These are phyloP conservation scores for Thamnophis sirtalis DNA, from an alignment of 2,113 vertebrate genomes.

Conservation along the genomic window DNA sequence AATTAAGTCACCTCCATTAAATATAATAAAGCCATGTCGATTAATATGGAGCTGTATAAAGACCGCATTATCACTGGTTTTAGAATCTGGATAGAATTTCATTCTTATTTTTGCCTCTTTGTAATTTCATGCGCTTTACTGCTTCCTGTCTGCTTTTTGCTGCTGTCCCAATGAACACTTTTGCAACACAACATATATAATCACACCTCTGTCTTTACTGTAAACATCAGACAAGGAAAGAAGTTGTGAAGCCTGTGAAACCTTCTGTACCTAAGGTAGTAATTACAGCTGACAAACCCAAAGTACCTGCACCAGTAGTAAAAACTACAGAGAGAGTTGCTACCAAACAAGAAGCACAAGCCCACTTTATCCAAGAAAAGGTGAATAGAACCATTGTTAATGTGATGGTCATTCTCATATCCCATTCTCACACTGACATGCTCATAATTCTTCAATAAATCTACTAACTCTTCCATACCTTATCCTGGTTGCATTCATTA, in stretches of 20 bases:
- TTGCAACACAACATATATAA: constrained; percentile 38
- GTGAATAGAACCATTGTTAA: constrained; percentile 60
- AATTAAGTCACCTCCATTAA: neutral
- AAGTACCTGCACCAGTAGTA: constrained; percentile 30
- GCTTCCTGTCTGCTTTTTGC: constrained; percentile 13
- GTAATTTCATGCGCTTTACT: constrained; percentile 20
- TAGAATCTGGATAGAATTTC: neutral
- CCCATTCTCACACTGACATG: constrained; percentile 17
- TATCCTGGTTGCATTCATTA: constrained; percentile 10
- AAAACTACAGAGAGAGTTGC: constrained; percentile 63
- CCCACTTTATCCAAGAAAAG: constrained; percentile 69
- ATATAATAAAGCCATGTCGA: neutral
- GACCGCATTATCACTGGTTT: neutral
- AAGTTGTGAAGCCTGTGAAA: constrained; percentile 67
- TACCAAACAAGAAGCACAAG: constrained; percentile 64
- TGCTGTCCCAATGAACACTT: constrained; percentile 13
- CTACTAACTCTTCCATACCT: constrained; percentile 43
- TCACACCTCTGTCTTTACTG: constrained; percentile 61
- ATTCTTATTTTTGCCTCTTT: constrained; percentile 21
- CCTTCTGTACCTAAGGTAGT: constrained; percentile 62
- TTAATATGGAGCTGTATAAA: neutral
- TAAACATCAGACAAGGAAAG: constrained; percentile 74
- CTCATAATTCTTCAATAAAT: constrained; percentile 8
- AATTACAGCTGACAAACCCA: constrained; percentile 60
- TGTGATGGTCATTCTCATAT: neutral